Evolutionary conservation across 2,797 vertebrate species (phyloP), one percentile per base, ranked within the genome.

Genomic region (Orientallactaga sibirica): DNA sequence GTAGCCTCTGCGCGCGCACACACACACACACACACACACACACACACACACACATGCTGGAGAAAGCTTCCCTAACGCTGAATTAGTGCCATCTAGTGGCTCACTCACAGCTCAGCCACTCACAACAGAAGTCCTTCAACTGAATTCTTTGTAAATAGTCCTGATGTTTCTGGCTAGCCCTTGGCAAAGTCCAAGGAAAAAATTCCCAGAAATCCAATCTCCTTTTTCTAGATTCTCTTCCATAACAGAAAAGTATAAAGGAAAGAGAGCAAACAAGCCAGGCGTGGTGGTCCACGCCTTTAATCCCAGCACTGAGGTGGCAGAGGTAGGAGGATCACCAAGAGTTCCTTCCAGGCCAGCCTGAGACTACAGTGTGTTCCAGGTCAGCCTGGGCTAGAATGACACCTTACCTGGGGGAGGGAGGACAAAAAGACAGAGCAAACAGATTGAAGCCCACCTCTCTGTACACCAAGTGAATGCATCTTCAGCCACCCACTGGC

Each of bases 31-130:
- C 43, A 48, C 43, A 48, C 43, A 48, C 3, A 48, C 43, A 48
- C 43, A 48, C 43, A 48, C 43, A 48, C 43, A 48, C 43, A 48
- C 43, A 48, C 43, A 48, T 1, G 64, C 43, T 0, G 1, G 58
- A 6, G 66, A 88, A 92, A 78, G 4, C 20, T 29, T 80, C 25
- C n/a, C 25, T 3, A 7, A 64, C 0, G 68, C 5, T 3, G 8
- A 94, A 7, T 73, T 80, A 76, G 52, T 55, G 96, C 96, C 97
- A 94, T 80, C 97, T 97, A 95, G 95, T 86, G 97, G 94, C 18
- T 19, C 0, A 0, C 2, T 16, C 58, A 43, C 88, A 61, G 7
- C 64, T 77, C 43, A 37, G 41, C 9, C 22, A 78, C 25, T 20
- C 29, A 25, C 15, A 33, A 43, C 48, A 64, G 61, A 9, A 24